Evolutionary conservation across 2,797 vertebrate species (phyloP).

Genomic region (Galaxias olidus): DNA sequence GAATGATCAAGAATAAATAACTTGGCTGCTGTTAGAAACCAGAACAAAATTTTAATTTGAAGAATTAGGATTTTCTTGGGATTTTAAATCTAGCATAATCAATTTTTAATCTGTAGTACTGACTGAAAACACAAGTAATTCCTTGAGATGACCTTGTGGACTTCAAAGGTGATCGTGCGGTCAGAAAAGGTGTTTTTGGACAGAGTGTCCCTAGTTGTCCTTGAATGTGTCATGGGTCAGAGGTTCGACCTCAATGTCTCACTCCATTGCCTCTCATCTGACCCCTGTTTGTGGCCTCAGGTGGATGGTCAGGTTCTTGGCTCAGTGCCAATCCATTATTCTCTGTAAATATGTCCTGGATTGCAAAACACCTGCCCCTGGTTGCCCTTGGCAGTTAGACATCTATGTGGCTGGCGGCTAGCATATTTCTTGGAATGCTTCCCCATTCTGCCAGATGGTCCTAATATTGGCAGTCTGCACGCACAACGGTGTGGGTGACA

Average conservation of each 20-base stretch:
- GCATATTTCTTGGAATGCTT: constrained; percentile 52
- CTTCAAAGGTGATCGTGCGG: not conserved
- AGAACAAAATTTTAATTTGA: not conserved
- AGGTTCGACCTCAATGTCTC: constrained; percentile 53
- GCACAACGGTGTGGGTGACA: constrained; percentile 45
- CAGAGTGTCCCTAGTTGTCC: not conserved
- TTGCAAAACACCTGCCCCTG: constrained; percentile 44
- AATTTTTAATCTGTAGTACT: not conserved
- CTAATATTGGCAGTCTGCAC: constrained; percentile 38
- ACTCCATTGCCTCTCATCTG: constrained; percentile 18
- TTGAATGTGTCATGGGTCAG: constrained; percentile 29
- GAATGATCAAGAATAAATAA: not conserved
- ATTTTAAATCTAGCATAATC: too few relatives aligned
- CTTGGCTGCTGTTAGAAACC: not conserved
- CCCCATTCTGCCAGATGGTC: constrained; percentile 60
- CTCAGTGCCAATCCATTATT: constrained; percentile 48
- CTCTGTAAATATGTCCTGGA: constrained; percentile 53
- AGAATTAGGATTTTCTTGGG: not conserved
- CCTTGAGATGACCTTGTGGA: not conserved
- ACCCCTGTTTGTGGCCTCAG: constrained; percentile 45
- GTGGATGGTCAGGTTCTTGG: constrained; percentile 49
- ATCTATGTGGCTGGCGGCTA: constrained; percentile 41
- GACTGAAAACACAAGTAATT: not conserved
- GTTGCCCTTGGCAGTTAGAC: constrained; percentile 55
- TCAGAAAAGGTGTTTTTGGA: too few relatives aligned